Evolutionary conservation across 2,113 vertebrate genomes (phyloP).

Genomic region (Triplophysa rosa): DNA sequence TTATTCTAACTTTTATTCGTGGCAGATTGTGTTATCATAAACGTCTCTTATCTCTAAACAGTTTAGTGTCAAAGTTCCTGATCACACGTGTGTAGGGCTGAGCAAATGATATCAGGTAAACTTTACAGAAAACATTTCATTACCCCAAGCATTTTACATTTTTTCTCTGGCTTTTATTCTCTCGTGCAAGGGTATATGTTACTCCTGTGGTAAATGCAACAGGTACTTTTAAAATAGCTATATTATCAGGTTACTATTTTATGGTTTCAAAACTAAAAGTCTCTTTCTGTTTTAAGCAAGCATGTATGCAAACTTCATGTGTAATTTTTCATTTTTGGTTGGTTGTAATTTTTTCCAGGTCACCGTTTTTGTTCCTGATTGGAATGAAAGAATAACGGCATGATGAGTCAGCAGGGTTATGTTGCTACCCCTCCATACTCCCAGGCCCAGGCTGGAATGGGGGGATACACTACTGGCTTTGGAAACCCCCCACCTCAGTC

Average conservation of each 20-base stretch:
- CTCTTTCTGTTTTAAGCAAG: too few species aligned
- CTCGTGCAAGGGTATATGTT: neutral
- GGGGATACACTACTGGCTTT: slow-evolving; percentile 79
- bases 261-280: neutral
- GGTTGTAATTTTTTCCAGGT: slow-evolving; percentile 25
- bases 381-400: slow-evolving; percentile 71
- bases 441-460: slow-evolving; percentile 88
- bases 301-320: too few species aligned
- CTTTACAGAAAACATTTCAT: neutral
- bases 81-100: slow-evolving; percentile 49
- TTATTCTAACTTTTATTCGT: neutral
- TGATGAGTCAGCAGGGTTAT: slow-evolving; percentile 97
- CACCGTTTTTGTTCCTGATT: slow-evolving; percentile 45
- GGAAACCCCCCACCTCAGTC: slow-evolving; percentile 73
- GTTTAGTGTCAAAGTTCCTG: slow-evolving; percentile 65
- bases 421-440: slow-evolving; percentile 89
- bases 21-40: slow-evolving; percentile 35
- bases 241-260: neutral
- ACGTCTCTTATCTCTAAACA: slow-evolving; percentile 54
- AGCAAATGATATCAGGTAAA: neutral
- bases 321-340: neutral
- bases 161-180: neutral
- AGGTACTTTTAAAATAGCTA: neutral
- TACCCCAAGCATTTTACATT: neutral
- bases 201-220: neutral